Percentiles rank a stretch among this genome's conserved stretches.
Conservation (phyloP, 2,888 invertebrate genomes). For the Lasioglossum lativentre region DNA sequence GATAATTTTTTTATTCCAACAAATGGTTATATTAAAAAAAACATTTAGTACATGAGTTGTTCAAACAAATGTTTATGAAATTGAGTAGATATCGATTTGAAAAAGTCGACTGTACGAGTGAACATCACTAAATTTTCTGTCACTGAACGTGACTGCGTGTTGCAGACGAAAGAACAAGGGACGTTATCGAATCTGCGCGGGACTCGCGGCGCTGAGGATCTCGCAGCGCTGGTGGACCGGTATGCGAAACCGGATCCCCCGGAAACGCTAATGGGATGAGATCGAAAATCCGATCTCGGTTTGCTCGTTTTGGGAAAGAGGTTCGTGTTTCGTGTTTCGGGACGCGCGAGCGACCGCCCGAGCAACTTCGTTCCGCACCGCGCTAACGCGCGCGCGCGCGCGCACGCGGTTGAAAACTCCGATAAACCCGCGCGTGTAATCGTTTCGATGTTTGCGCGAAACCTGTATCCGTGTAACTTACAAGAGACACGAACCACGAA, state of each 20-base stretch:
- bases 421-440: neutral
- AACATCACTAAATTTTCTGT: neutral
- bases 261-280: conserved; percentile 45
- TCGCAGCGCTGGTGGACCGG: conserved; percentile 30
- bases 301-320: conserved; percentile 33
- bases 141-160: neutral
- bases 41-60: no score
- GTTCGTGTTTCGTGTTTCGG: neutral
- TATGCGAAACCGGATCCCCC: conserved; percentile 51
- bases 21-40: no score
- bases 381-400: neutral
- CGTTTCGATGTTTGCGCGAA: conserved; percentile 7
- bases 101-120: neutral
- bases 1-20: no score
- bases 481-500: neutral
- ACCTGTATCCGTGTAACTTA: conserved; percentile 3
- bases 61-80: neutral
- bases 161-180: conserved; percentile 3
- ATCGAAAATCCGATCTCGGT: conserved; percentile 30
- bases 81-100: neutral
- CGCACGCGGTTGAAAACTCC: neutral
- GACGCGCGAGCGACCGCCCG: neutral
- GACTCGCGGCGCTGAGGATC: conserved; percentile 6
- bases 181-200: conserved; percentile 36
- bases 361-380: neutral